These are phyloP conservation scores for Tipula unca DNA, from an alignment of 2,888 invertebrate genomes.

Conservation along the genomic window DNA sequence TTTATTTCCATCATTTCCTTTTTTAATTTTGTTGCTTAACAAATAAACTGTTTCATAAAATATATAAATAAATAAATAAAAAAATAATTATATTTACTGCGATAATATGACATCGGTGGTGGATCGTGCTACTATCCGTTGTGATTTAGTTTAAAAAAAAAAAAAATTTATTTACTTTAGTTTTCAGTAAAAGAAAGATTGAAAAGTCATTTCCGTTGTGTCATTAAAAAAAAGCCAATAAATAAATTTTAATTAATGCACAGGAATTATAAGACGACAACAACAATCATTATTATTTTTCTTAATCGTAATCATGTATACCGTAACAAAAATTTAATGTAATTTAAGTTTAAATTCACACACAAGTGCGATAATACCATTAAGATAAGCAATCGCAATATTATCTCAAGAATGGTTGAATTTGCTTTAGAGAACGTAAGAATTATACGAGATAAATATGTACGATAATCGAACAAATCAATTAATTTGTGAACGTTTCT, in stretches of 20 bases:
- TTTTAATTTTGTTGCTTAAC: background rate
- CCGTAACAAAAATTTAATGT: background rate
- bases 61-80: conserved; percentile 8
- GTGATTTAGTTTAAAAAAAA: background rate
- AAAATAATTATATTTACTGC: background rate
- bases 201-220: background rate
- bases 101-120: background rate
- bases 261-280: background rate
- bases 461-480: background rate
- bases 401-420: conserved; percentile 32
- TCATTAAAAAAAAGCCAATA: background rate
- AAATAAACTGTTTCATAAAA: background rate
- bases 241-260: background rate
- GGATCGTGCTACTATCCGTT: background rate
- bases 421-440: conserved; percentile 37
- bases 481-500: background rate
- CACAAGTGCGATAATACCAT: background rate
- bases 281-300: background rate
- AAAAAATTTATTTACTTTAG: background rate
- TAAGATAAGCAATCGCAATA: background rate
- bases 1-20: background rate
- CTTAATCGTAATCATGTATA: background rate
- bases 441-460: conserved; percentile 22
- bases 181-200: background rate
- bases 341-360: background rate